These are phyloP conservation scores for Centrocercus urophasianus DNA, from an alignment of 2,113 vertebrate species.

Conservation along the genomic window DNA sequence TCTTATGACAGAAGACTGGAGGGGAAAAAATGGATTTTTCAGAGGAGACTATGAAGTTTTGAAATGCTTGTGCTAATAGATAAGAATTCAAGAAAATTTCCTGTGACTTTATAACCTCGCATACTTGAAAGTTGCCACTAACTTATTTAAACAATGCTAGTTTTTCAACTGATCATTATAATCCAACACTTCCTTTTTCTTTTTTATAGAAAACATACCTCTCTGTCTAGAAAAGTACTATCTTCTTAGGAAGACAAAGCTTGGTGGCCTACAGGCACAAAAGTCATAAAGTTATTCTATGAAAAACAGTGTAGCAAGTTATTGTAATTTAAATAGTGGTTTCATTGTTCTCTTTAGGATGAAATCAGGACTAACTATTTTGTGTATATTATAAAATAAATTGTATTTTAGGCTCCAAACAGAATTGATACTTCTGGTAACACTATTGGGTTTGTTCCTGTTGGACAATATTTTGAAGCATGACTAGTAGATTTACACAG, in stretches of 20 bases:
- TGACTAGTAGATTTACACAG: neutral
- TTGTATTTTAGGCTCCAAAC: neutral
- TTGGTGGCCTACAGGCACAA: neutral
- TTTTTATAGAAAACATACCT: neutral
- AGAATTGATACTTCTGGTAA: neutral
- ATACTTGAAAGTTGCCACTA: neutral
- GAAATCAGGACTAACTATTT: neutral
- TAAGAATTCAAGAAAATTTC: neutral
- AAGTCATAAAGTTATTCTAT: neutral
- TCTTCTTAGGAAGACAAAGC: neutral
- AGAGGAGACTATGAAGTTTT: neutral
- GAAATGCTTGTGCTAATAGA: neutral
- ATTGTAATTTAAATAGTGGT: neutral
- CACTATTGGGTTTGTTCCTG: neutral
- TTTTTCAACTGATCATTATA: neutral
- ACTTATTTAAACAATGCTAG: neutral
- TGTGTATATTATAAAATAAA: neutral
- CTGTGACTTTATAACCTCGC: neutral
- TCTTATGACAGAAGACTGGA: neutral
- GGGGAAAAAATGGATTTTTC: neutral
- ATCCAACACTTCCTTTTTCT: neutral
- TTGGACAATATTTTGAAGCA: neutral
- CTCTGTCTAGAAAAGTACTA: neutral
- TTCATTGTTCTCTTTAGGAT: neutral
- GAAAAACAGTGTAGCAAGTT: rapidly evolving